These are phyloP conservation scores for Chinchilla lanigera DNA, from an alignment of 2,113 vertebrate species.

Conservation along the genomic window DNA sequence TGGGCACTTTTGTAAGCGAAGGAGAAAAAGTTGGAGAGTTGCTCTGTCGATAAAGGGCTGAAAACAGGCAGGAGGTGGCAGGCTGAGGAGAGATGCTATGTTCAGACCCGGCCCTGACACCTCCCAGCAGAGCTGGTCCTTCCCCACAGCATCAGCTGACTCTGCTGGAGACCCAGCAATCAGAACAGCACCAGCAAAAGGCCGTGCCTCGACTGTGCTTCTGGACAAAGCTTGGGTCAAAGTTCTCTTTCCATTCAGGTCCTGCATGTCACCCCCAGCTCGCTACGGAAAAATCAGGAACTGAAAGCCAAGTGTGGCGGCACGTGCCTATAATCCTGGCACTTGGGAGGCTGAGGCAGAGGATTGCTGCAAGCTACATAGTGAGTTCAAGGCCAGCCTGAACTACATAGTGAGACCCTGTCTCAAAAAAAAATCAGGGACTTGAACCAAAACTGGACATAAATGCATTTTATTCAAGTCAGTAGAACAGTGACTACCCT, in stretches of 20 bases:
- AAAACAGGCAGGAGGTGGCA: not conserved
- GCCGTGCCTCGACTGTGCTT: not conserved
- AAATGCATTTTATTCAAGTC: not conserved
- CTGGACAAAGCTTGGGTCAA: not conserved
- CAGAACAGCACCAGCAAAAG: not conserved
- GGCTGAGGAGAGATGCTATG: not conserved
- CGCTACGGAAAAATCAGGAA: not conserved
- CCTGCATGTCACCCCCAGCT: not conserved
- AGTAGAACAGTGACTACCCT: not conserved
- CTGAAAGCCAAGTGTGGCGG: not conserved
- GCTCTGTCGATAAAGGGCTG: not conserved
- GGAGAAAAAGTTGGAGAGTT: not conserved
- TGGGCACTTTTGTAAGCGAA: not conserved
- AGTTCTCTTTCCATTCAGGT: not conserved
- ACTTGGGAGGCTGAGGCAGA: not conserved
- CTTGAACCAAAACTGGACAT: constrained; percentile 20
- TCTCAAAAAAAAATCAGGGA: not conserved
- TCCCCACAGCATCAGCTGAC: not conserved
- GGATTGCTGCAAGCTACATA: not conserved
- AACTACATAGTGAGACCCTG: not conserved
- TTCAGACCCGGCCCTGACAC: not conserved
- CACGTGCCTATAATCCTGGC: not conserved
- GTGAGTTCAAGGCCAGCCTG: not conserved
- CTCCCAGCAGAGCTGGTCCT: not conserved
- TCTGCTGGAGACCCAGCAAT: not conserved